Base-by-base conservation (phyloP, 2,113 vertebrate species). In the Phoenicopterus ruber region DNA sequence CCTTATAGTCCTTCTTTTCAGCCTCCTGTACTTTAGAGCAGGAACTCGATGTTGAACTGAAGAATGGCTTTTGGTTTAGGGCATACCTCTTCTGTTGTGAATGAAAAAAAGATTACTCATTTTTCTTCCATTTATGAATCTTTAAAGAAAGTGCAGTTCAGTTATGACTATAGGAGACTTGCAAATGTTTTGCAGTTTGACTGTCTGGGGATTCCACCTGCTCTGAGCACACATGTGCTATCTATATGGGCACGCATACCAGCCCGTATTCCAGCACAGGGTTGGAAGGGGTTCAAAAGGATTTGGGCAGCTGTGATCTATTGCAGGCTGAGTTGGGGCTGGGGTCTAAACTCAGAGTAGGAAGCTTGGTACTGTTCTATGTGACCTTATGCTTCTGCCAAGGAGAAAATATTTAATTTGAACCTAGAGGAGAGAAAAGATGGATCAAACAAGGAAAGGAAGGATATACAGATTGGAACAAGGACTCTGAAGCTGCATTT, bases 191-290 rank as follows among this genome's bases (percentile, higher is more conserved):
- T 82, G 26, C 29, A 38, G 13, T 52, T 78, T 88, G 34, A 15
- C 52, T 49, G 24, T 19, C 31, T 71, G 13, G 71, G 46, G 38
- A 65, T 58, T 61, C 34, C 26, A 44, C 9, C 36, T 78, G 17
- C 36, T 74, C 24, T 71, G 62, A 44, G 29, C 46, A 47, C 21
- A 52, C 6, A 3, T 4, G 2, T 57, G 42, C 31, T 66, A 19
- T 22, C 31, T 24, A 34, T 3, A 0, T 0, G 0, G 32, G 13
- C 7, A 42, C 26, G 17, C 7, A 13, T 13, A 40, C 2, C 11
- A 63, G 21, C 17, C 31, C 7, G 3, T 71, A 42, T 40, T 80
- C 61, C 24, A 44, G 14, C 2, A 4, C 3, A 26, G 18, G 10
- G 7, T 16, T 86, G 44, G 57, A 91, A 82, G 13, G 8, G 4